Evolutionary conservation across 2,888 invertebrate genomes (phyloP), one percentile per base, ranked within the genome.

Genomic region (Lasioglossum marginatum): DNA sequence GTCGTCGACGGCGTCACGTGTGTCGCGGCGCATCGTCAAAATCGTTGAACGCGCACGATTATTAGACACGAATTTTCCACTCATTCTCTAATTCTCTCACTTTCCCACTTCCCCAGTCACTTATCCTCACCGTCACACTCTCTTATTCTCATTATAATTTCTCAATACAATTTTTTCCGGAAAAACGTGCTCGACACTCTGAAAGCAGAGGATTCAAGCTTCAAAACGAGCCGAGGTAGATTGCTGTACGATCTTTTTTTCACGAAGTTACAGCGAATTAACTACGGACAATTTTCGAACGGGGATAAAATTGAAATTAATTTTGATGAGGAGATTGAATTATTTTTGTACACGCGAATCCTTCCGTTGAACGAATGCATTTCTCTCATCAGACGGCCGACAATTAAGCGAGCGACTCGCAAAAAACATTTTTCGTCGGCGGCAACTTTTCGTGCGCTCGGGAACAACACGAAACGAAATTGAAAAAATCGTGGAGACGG

Each of bases 141-240:
- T 10, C 23, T 10, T 3, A 10, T 10, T 10, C 23, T 23, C 8
- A 10, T 23, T 23, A 52, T 10, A 52, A 10, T n/a, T n/a, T 48
- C 43, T 43, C 43, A 4, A 12, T 0, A 43, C 2, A 12, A 43
- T 48, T 52, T 52, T 23, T 52, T 52, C 2, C 2, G 23, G 23
- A 52, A 52, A 52, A 52, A 23, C 23, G 0, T 8, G 0, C 10
- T 0, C n/a, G n/a, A 1, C 10, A 1, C 8, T 23, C 0, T 2
- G 8, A 8, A 52, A n/a, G 23, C 23, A 3, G 1, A 8, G 52
- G 3, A 52, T n/a, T 52, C 52, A 10, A 52, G 52, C 52, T n/a
- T 52, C 0, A 10, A 52, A n/a, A n/a, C 23, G 10, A 10, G n/a
- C 52, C 2, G 23, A n/a, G 52, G 23, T 52, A n/a, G 23, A 52